phyloP scores from a whole-genome alignment of 2,797 vertebrate species.

The Lutjanus campechanus region DNA sequence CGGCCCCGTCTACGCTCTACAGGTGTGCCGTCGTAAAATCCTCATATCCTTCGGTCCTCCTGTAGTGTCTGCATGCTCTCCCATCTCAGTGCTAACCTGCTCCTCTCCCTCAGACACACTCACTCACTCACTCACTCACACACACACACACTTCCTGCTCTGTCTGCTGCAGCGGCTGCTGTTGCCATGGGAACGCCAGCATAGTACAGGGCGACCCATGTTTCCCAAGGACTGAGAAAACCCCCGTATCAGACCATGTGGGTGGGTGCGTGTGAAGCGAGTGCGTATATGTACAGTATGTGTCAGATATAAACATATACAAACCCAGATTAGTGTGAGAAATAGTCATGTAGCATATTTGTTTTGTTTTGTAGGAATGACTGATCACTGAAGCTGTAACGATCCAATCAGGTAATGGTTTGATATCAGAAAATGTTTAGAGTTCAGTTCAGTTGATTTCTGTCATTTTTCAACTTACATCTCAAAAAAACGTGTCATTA shows the following conservation, averaged over 20 bases:
- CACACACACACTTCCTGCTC: conserved; percentile 79
- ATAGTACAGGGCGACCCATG: conserved; percentile 82
- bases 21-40: conserved; percentile 74
- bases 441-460: too few species aligned
- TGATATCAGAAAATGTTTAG: background rate
- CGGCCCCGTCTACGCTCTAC: conserved; percentile 67
- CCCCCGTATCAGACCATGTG: conserved; percentile 61
- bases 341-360: background rate
- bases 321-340: background rate
- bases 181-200: conserved; percentile 89
- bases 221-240: conserved; percentile 77
- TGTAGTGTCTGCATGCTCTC: conserved; percentile 68
- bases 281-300: background rate
- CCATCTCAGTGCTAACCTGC: conserved; percentile 79
- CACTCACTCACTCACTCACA: conserved; percentile 20
- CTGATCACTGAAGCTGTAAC: background rate
- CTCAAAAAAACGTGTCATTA: too few species aligned
- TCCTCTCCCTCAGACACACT: conserved; percentile 71
- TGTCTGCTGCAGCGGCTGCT: conserved; percentile 84
- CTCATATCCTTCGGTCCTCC: conserved; percentile 62
- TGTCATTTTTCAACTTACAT: too few species aligned
- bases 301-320: background rate
- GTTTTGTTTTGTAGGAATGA: background rate
- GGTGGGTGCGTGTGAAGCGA: conserved; percentile 6
- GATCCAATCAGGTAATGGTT: background rate